Conservation (phyloP, 1,140 invertebrate genomes). For the Drosophila asahinai region DNA sequence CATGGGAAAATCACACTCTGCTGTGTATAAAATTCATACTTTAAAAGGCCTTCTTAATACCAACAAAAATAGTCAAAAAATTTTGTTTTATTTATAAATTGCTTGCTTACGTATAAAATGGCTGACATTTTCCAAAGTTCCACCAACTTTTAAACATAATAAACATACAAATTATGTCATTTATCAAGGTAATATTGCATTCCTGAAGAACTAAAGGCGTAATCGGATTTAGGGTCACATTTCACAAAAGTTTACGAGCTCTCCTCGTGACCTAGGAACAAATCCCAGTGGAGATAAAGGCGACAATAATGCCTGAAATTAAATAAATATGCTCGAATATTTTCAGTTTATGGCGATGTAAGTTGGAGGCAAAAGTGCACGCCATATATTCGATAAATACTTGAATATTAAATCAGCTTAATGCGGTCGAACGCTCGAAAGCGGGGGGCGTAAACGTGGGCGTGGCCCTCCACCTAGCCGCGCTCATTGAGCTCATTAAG, state of each 20-base stretch:
- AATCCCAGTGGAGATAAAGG: conserved; percentile 24
- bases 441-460: background rate
- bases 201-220: background rate
- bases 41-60: background rate
- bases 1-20: background rate
- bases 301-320: conserved; percentile 37
- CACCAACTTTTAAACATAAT: too few relatives aligned
- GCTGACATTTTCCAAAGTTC: too few relatives aligned
- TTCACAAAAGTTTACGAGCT: conserved; percentile 16
- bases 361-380: conserved; percentile 31
- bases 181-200: background rate
- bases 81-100: too few relatives aligned
- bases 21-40: too few relatives aligned
- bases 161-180: too few relatives aligned
- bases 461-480: conserved; percentile 9
- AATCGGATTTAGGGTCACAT: background rate
- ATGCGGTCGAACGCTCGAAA: conserved; percentile 9
- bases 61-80: too few relatives aligned
- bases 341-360: conserved; percentile 39
- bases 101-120: too few relatives aligned
- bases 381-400: conserved; percentile 48
- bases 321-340: conserved; percentile 47
- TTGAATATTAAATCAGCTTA: conserved; percentile 61
- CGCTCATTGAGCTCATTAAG: conserved; percentile 64
- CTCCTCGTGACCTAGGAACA: conserved; percentile 27